phyloP scores from a whole-genome alignment of 1,140 invertebrate genomes.

The Wiebesia pumilae region DNA sequence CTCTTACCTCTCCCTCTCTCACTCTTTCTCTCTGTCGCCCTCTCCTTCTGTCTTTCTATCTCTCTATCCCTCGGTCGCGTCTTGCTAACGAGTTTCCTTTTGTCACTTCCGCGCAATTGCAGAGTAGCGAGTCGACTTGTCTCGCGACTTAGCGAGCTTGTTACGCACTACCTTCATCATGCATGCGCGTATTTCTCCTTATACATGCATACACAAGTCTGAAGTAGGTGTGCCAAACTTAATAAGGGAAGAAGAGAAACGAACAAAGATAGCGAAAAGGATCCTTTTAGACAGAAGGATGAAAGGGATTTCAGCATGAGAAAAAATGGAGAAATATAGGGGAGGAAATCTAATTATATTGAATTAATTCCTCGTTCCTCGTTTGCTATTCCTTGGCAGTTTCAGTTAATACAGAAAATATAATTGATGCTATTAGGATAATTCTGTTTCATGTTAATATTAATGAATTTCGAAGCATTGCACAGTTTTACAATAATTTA shows the following conservation, averaged over 20 bases:
- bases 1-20: neutral
- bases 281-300: neutral
- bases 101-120: slow-evolving; percentile 54
- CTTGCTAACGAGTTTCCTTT: slow-evolving; percentile 62
- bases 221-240: neutral
- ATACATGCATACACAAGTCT: neutral
- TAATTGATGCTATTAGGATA: neutral
- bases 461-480: neutral
- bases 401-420: neutral
- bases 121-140: slow-evolving; percentile 34
- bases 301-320: neutral
- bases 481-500: no score
- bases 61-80: neutral
- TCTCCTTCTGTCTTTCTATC: no score
- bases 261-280: neutral
- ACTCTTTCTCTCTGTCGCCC: no score
- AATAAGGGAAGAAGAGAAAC: neutral
- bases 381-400: neutral
- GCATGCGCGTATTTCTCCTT: neutral
- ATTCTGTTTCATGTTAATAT: neutral
- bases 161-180: slow-evolving; percentile 19
- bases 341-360: no score
- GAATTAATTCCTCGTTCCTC: no score
- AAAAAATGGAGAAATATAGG: neutral
- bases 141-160: slow-evolving; percentile 28